These are phyloP conservation scores for Daubentonia madagascariensis DNA, from an alignment of 2,113 vertebrate species.

Conservation along the genomic window DNA sequence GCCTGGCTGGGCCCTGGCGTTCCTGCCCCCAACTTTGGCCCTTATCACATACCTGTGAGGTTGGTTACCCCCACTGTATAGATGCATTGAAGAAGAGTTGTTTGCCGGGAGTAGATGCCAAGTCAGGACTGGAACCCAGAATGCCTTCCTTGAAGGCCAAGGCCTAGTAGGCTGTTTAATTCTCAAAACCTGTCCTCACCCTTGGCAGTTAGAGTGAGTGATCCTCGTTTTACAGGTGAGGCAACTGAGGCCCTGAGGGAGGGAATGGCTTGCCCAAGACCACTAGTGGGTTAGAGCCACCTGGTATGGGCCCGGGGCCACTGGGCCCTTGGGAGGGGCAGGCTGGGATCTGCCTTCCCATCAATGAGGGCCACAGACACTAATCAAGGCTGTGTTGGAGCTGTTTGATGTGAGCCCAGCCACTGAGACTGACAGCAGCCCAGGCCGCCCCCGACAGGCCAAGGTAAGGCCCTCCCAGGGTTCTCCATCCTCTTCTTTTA, in stretches of 20 bases:
- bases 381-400: rapidly evolving
- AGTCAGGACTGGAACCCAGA: neutral
- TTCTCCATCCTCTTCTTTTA: neutral
- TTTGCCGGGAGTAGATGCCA: neutral
- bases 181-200: neutral
- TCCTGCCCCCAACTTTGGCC: neutral
- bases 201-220: neutral
- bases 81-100: neutral
- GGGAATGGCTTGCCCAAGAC: neutral
- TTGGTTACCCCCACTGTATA: rapidly evolving
- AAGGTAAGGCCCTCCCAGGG: rapidly evolving
- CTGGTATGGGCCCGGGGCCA: neutral
- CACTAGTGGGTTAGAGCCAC: neutral
- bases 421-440: no score
- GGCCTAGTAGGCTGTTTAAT: rapidly evolving
- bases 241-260: neutral
- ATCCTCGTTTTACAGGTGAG: neutral
- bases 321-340: neutral
- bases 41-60: neutral
- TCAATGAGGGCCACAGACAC: neutral
- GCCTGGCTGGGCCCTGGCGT: neutral
- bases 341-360: neutral
- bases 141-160: neutral
- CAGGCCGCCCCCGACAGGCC: neutral
- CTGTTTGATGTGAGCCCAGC: neutral